Evolutionary conservation across 2,113 vertebrate species (phyloP).

Genomic region (Corvus moneduloides): DNA sequence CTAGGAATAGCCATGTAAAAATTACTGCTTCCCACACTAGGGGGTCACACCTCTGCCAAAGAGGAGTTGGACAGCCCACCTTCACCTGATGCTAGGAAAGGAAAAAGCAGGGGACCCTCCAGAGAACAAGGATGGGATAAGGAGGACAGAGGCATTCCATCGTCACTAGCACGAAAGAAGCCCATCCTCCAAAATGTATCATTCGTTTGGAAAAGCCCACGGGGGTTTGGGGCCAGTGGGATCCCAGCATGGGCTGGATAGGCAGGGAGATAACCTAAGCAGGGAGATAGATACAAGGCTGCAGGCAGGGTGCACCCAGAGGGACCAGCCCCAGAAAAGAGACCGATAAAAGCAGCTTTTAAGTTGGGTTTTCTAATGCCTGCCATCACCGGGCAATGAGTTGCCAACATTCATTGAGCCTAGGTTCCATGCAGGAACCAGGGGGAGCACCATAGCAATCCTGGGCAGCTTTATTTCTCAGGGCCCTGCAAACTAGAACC

Average conservation of each 20-base stretch:
- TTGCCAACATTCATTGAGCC: neutral
- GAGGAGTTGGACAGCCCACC: neutral
- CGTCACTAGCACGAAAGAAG: accelerated
- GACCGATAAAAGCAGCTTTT: neutral
- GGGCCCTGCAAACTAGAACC: neutral
- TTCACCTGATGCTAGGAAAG: neutral
- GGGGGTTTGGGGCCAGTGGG: neutral
- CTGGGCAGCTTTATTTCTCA: neutral
- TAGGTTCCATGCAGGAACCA: neutral
- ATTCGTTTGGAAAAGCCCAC: accelerated
- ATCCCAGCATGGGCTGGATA: neutral
- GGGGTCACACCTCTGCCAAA: neutral
- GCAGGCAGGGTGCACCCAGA: neutral
- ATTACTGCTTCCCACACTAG: neutral
- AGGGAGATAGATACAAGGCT: neutral
- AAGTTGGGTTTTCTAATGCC: neutral
- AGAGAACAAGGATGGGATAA: accelerated
- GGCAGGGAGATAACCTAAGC: neutral
- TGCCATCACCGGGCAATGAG: neutral
- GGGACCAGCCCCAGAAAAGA: neutral
- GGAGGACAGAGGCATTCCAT: neutral
- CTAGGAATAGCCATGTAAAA: neutral
- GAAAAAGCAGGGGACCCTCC: neutral
- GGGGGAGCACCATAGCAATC: neutral
- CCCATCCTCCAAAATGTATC: neutral